Evolutionary conservation across 2,797 vertebrate genomes (phyloP), one percentile per base, ranked within the genome.

Genomic region (Falco columbarius): DNA sequence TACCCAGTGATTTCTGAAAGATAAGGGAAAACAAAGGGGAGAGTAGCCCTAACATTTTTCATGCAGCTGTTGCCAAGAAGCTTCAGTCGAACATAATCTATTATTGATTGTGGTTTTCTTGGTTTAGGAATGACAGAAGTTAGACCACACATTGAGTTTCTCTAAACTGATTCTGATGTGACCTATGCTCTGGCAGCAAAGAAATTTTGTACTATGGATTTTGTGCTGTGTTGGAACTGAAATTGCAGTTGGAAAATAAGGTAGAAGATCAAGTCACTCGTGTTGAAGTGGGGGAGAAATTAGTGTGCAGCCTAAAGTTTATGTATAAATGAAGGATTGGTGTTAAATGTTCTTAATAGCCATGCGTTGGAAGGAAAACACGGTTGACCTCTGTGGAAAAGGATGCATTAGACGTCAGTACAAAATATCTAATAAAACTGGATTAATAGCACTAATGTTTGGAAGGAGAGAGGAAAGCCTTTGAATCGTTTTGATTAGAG

Each of bases 21-120:
- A 38, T 14, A 5, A 2, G 19, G 26, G 24, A 42, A 80, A 63
- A 56, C 0, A 2, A 59, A 84, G 29, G 32, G 9, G 12, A 67
- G 32, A 40, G 26, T 40, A 82, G 12, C 42, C 56, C 30, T 80
- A 30, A 36, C 0, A 0, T 56, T 87, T 72, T 66, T 75, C 24
- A 15, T 68, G 32, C 21, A 67, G 63, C 38, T 73, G 19, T 87
- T 73, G 71, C 77, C 90, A 92, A 90, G 77, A 87, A 80, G 36
- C 27, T 87, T 72, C 2, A 7, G 56, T 30, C 12, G 10, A 70
- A 74, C 14, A 7, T 44, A 59, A 73, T 38, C 23, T 65, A 23
- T 34, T 87, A 85, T 84, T 51, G 84, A 94, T 62, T 63, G 72
- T 58, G 86, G 91, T 82, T 96, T 87, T 16, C 38, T 85, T 82